These are phyloP conservation scores for Sphaerophoria taeniata DNA, from an alignment of 2,888 invertebrate genomes.

Conservation along the genomic window DNA sequence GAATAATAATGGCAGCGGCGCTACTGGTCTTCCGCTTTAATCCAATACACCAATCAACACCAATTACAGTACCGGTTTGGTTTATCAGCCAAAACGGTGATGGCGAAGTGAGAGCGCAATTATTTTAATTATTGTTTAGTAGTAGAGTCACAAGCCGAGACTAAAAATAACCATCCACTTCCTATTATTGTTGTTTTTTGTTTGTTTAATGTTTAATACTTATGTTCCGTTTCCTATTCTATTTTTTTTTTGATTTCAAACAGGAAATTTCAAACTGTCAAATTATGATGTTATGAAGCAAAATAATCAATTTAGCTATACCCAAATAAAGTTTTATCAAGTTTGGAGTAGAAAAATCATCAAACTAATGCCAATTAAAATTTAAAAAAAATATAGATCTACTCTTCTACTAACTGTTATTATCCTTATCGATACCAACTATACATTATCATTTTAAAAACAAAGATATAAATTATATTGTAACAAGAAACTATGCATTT, in stretches of 20 bases:
- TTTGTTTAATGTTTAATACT: background rate
- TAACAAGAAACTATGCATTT: constrained; percentile 59
- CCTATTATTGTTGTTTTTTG: background rate
- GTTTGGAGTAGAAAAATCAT: constrained; percentile 45
- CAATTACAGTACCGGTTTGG: constrained; percentile 27
- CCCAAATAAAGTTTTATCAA: constrained; percentile 29
- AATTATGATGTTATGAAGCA: background rate
- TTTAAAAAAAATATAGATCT: constrained; percentile 10
- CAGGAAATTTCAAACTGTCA: too few species aligned
- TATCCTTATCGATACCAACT: constrained; percentile 20
- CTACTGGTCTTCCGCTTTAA: constrained; percentile 48
- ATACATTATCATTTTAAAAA: constrained; percentile 64
- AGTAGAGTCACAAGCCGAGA: constrained; percentile 68
- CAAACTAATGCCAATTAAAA: constrained; percentile 55
- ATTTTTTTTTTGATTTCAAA: too few species aligned
- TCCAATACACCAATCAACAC: constrained; percentile 39
- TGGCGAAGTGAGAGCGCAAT: constrained; percentile 46
- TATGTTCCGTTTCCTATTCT: background rate
- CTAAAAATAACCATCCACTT: constrained; percentile 21
- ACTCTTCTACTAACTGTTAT: constrained; percentile 60
- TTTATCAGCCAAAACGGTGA: constrained; percentile 33
- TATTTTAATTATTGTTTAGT: constrained; percentile 39
- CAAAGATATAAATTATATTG: constrained; percentile 32
- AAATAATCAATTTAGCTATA: constrained; percentile 2
- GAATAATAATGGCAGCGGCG: constrained; percentile 79